phyloP scores from a whole-genome alignment of 92 coral and sea anemone genomes.

The Zoanthus gigantus region DNA sequence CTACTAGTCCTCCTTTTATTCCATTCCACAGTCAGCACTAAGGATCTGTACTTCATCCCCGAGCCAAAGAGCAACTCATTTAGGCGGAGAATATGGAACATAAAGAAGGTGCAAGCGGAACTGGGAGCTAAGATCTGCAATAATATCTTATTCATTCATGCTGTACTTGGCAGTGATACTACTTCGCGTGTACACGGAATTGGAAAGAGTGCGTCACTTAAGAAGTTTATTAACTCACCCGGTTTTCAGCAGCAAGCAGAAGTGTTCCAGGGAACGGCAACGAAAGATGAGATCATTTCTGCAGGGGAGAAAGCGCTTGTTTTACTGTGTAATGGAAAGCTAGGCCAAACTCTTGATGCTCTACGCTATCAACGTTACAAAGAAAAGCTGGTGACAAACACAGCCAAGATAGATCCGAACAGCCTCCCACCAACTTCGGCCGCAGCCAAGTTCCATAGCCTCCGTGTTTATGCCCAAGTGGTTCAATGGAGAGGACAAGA shows the following conservation, averaged over 20 bases:
- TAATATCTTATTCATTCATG: constrained; percentile 54
- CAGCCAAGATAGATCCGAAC: too few species aligned
- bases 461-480: too few species aligned
- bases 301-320: too few species aligned
- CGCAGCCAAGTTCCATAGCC: too few species aligned
- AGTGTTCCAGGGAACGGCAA: not conserved
- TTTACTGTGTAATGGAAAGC: too few species aligned
- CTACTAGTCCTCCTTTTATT: not conserved
- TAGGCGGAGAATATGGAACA: not conserved
- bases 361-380: too few species aligned
- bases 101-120: constrained; percentile 34
- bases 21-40: constrained; percentile 26
- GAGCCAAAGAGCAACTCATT: constrained; percentile 28
- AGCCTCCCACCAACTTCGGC: too few species aligned
- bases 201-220: too few species aligned
- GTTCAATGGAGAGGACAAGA: too few species aligned
- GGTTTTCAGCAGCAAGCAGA: not conserved
- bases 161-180: constrained; percentile 60
- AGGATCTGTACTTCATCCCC: not conserved
- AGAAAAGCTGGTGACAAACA: too few species aligned
- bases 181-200: not conserved
- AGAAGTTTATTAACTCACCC: not conserved
- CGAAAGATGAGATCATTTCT: too few species aligned
- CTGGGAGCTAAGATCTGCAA: constrained; percentile 51
- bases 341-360: too few species aligned